Evolutionary conservation across 2,797 vertebrate genomes (phyloP).

Genomic region (Parauchenoglanis punctatus): DNA sequence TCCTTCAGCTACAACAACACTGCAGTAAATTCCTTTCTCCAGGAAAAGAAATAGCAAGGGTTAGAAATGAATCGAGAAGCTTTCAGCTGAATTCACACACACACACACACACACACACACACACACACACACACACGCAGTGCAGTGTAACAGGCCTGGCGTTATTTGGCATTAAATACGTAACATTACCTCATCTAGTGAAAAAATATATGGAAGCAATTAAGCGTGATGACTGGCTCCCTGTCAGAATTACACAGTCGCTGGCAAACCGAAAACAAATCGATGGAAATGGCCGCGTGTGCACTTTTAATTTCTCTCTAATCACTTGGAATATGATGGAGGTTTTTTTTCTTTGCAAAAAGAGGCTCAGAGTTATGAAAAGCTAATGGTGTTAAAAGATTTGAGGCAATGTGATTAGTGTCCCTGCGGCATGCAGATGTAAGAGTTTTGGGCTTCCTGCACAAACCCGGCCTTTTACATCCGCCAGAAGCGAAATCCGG

Average conservation of each 20-base stretch:
- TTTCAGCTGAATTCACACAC: background rate
- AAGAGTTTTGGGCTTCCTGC: background rate
- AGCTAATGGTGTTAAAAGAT: slow-evolving; percentile 59
- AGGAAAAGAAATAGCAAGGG: slow-evolving; percentile 38
- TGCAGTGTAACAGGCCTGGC: slow-evolving; percentile 37
- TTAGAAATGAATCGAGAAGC: background rate
- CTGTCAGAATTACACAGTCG: slow-evolving; percentile 45
- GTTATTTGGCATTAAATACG: slow-evolving; percentile 67
- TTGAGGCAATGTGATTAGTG: slow-evolving; percentile 60
- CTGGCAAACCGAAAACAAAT: slow-evolving; percentile 59
- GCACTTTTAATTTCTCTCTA: slow-evolving; percentile 54
- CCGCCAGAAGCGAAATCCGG: background rate
- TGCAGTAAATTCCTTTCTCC: slow-evolving; percentile 43
- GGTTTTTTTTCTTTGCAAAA: slow-evolving; percentile 33
- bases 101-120: slow-evolving; percentile 13
- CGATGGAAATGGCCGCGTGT: slow-evolving; percentile 61
- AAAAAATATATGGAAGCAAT: slow-evolving; percentile 78
- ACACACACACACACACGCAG: background rate
- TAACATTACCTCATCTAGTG: slow-evolving; percentile 74
- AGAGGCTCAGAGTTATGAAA: slow-evolving; percentile 54
- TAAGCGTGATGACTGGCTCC: slow-evolving; percentile 67
- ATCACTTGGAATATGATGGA: slow-evolving; percentile 49
- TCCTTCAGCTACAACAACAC: slow-evolving; percentile 48
- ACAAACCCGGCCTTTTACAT: background rate
- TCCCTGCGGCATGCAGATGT: slow-evolving; percentile 38